These are phyloP conservation scores for Ophonus ardosiacus DNA, from an alignment of 2,888 invertebrate genomes.

Conservation along the genomic window DNA sequence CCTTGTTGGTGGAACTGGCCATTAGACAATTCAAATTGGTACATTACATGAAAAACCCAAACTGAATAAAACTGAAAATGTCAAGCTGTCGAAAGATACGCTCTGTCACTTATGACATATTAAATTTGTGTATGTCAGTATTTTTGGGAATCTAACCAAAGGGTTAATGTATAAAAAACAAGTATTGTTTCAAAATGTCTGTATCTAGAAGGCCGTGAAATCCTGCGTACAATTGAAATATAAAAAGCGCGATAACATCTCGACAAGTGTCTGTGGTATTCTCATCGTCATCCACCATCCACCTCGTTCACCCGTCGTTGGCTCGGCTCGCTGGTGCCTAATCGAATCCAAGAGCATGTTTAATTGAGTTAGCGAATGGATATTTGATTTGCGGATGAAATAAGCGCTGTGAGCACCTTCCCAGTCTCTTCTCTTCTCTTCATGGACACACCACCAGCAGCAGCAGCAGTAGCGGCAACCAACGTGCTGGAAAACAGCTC, in stretches of 20 bases:
- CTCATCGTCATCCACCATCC: not conserved
- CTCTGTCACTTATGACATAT: too few species aligned
- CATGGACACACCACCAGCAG: conserved; percentile 38
- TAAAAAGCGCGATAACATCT: conserved; percentile 1
- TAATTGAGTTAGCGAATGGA: conserved; percentile 72
- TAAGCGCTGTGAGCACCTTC: conserved; percentile 67
- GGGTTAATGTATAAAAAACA: too few species aligned
- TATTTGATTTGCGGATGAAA: conserved; percentile 70
- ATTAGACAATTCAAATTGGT: too few species aligned
- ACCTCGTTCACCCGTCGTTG: conserved; percentile 34
- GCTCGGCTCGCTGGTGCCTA: conserved; percentile 65
- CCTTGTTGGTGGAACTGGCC: too few species aligned
- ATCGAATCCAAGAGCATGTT: conserved; percentile 72
- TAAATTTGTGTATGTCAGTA: too few species aligned
- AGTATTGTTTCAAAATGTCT: not conserved
- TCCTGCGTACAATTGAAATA: not conserved
- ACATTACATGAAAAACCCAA: too few species aligned
- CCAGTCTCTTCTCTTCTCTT: not conserved
- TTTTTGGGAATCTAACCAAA: too few species aligned
- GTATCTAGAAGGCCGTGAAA: not conserved
- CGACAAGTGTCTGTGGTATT: not conserved
- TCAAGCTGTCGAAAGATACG: too few species aligned
- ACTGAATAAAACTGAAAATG: too few species aligned
- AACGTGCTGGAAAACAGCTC: conserved; percentile 68
- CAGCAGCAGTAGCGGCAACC: conserved; percentile 65